These are phyloP conservation scores for Desmophyllum pertusum DNA, from an alignment of 92 coral and sea anemone species.

Conservation along the genomic window DNA sequence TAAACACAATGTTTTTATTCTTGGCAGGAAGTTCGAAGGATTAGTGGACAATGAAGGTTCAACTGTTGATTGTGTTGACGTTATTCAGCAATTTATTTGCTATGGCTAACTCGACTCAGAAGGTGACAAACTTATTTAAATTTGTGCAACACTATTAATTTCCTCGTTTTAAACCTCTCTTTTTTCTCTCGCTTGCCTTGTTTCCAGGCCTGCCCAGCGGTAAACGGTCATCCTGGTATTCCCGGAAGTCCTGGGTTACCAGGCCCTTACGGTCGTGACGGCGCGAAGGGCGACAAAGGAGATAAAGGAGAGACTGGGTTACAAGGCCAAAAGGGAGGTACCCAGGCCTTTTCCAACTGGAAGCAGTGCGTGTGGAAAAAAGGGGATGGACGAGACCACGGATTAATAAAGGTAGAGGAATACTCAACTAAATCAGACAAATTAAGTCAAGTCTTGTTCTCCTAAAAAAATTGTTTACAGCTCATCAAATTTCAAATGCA, in stretches of 20 bases:
- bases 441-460: no score
- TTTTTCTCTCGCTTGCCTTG: not conserved
- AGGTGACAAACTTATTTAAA: not conserved
- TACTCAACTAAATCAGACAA: no score
- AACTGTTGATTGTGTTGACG: not conserved
- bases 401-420: constrained; percentile 9
- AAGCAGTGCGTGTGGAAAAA: constrained; percentile 17
- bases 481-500: no score
- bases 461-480: no score
- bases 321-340: not conserved
- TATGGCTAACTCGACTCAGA: not conserved
- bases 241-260: constrained; percentile 34
- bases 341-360: constrained; percentile 27
- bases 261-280: constrained; percentile 35
- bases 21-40: no score
- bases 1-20: not conserved
- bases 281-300: constrained; percentile 5
- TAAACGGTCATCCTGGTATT: constrained; percentile 7
- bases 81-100: not conserved
- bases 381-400: not conserved
- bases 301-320: constrained; percentile 11
- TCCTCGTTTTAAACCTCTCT: not conserved
- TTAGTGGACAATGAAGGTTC: not conserved
- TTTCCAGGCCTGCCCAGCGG: constrained; percentile 8
- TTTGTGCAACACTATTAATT: not conserved